A percentile compares a stretch with the other conserved stretches of the same genome.
These are phyloP conservation scores for Cylas formicarius DNA, from an alignment of 1,140 invertebrate species.

Conservation along the genomic window DNA sequence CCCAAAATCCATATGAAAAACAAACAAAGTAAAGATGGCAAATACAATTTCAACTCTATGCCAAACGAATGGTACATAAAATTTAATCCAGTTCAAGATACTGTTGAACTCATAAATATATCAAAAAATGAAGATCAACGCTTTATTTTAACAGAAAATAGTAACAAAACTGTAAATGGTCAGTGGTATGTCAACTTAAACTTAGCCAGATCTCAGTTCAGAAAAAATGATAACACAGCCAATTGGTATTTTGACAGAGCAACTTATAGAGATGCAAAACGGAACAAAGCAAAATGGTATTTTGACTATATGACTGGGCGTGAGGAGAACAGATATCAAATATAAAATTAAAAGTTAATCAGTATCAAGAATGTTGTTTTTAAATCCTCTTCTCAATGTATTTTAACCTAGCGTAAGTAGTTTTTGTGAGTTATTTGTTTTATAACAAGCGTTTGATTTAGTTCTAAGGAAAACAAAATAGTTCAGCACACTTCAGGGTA, in stretches of 20 bases:
- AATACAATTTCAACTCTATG: neutral
- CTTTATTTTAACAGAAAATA: constrained; percentile 5
- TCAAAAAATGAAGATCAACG: constrained; percentile 1
- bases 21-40: constrained; percentile 13
- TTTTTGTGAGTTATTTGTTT: too few relatives aligned
- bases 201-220: constrained; percentile 15
- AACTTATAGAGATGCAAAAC: constrained; percentile 12
- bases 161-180: constrained; percentile 18
- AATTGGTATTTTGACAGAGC: constrained; percentile 21
- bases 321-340: constrained; percentile 13
- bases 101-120: constrained; percentile 10
- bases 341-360: too few relatives aligned
- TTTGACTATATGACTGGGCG: constrained; percentile 29
- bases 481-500: too few relatives aligned
- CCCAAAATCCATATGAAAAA: constrained; percentile 9
- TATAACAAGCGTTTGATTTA: too few relatives aligned
- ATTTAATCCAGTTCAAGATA: constrained; percentile 12
- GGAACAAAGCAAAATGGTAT: constrained; percentile 28
- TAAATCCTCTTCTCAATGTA: too few relatives aligned
- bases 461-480: too few relatives aligned
- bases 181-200: constrained; percentile 25
- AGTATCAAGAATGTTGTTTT: too few relatives aligned
- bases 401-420: too few relatives aligned
- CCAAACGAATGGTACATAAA: constrained; percentile 13
- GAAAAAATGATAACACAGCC: constrained; percentile 17